Evolutionary conservation across 2,797 vertebrate genomes (phyloP), one percentile per base, ranked within the genome.

Genomic region (Siniperca undulata): DNA sequence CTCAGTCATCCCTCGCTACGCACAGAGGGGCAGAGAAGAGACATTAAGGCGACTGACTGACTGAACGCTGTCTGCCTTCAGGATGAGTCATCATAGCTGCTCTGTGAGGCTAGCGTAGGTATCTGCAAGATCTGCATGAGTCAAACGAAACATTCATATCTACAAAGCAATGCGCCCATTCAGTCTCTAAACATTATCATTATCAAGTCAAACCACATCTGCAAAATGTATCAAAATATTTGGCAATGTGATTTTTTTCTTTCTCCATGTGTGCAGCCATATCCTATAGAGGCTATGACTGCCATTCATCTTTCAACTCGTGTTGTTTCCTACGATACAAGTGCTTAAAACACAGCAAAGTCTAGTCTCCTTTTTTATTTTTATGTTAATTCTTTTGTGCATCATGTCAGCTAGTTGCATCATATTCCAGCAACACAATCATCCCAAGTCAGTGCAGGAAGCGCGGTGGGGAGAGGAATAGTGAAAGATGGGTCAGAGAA

Each of bases 1-100:
- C 89, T 93, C 93, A 94, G 92, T 93, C 93, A 92, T 92, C 92
- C 92, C 93, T 93, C 86, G 72, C 89, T 79, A 77, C 59, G 86
- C 84, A 89, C 89, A 90, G 91, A 92, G 90, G 93, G 92, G 89
- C 89, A 93, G 89, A 91, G 89, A 90, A 80, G 88, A 93, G 80
- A 91, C 90, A 80, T 93, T 94, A 94, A 95, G 94, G 94, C 93
- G 75, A 84, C 88, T 93, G 91, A 93, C 91, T 95, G 93, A 92
- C 91, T 93, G 92, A 94, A 91, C 90, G 52, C 89, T 93, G 92
- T 93, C 92, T 91, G 92, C 87, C 89, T 91, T 90, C 82, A 80
- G 89, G 89, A 90, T 88, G 89, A 92, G 89, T 92, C 91, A 93
- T 92, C 91, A n/a, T 87, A 95, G 91, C 92, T 93, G 93, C 93